Evolutionary conservation across 2,113 vertebrate species (phyloP).

Genomic region (Pantherophis guttatus): DNA sequence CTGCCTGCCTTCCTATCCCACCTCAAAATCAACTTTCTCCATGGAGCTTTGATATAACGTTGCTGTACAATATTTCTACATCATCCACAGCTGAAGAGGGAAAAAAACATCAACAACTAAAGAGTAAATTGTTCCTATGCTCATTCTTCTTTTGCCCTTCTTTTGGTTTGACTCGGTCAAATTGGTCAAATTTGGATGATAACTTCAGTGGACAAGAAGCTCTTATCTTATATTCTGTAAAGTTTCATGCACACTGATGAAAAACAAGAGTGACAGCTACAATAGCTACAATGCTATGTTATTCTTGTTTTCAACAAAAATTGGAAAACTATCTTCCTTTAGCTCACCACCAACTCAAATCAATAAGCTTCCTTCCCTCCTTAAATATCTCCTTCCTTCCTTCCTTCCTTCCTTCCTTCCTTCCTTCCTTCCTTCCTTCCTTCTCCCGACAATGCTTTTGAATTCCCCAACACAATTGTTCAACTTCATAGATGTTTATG

Average conservation of each 20-base stretch:
- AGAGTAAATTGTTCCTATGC: neutral
- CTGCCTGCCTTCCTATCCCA: neutral
- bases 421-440: neutral
- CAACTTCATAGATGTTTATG: neutral
- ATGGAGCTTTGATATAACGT: neutral
- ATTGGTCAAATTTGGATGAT: neutral
- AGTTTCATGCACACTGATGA: neutral
- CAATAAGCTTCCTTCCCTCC: neutral
- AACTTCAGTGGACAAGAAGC: neutral
- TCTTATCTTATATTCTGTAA: neutral
- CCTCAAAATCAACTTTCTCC: neutral
- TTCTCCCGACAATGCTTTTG: neutral
- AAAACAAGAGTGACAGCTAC: neutral
- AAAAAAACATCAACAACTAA: neutral
- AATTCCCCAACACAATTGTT: neutral
- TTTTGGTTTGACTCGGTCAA: neutral
- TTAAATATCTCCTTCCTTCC: neutral
- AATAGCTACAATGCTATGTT: neutral
- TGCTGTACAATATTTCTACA: neutral
- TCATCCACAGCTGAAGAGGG: neutral
- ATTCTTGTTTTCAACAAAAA: neutral
- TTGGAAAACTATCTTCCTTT: neutral
- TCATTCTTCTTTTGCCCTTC: neutral
- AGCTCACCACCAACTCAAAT: neutral
- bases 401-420: too few species aligned